Conservation (phyloP, 1,140 invertebrate genomes). For the Polypedilum pembai region DNA sequence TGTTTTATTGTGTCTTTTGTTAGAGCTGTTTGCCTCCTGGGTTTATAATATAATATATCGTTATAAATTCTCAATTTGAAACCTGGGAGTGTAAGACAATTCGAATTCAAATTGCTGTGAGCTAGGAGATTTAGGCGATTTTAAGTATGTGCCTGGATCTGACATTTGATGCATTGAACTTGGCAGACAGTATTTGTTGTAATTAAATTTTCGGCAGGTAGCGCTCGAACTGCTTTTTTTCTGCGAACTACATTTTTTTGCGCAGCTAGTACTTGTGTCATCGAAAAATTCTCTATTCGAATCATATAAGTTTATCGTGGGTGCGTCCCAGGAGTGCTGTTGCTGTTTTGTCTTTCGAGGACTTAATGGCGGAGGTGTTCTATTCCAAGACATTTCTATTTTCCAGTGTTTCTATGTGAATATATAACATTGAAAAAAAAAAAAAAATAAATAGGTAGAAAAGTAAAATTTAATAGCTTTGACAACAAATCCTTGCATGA, state of each 20-base stretch:
- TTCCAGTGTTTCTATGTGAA: not conserved
- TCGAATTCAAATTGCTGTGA: not conserved
- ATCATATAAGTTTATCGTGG: constrained; percentile 28
- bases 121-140: not conserved
- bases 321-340: constrained; percentile 31
- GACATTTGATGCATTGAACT: constrained; percentile 3
- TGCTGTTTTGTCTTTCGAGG: constrained; percentile 32
- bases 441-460: not conserved
- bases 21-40: too few relatives aligned
- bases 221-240: not conserved
- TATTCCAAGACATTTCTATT: constrained; percentile 27
- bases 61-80: too few relatives aligned
- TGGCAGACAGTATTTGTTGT: not conserved
- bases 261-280: not conserved
- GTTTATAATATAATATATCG: too few relatives aligned
- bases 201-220: not conserved
- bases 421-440: not conserved
- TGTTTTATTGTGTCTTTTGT: too few relatives aligned
- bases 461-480: not conserved
- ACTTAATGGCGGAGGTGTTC: constrained; percentile 30
- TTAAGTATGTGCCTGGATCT: not conserved
- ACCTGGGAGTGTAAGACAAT: not conserved
- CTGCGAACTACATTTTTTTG: not conserved
- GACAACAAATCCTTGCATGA: too few relatives aligned
- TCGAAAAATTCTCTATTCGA: not conserved